Base-by-base conservation (phyloP, 2,888 invertebrate genomes). In the Minunthozetes semirufus region DNA sequence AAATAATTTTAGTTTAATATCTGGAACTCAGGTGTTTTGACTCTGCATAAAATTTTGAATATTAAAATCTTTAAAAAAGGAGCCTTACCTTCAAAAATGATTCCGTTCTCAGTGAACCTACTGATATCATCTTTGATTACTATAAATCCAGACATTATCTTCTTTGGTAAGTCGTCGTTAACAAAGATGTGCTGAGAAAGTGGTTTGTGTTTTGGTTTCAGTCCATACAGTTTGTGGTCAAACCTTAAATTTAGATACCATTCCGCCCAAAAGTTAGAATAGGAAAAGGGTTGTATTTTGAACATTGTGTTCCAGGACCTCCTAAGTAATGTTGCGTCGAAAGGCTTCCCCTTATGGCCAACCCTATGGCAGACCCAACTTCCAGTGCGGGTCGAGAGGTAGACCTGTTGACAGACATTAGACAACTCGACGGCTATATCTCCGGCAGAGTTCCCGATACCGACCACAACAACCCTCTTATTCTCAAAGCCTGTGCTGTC, bases 361-460 rank as follows among this genome's bases (percentile, higher is more conserved):
- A 84, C 82, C 19, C 84, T 80, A 76, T 83, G 82, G 61, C 84
- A 81, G 13, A 85, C 81, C 85, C 85, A 85, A 13, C 84, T 83
- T 4, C 85, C 85, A 22, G 84, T 79, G 0, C 85, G 80, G 0
- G 85, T 84, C 38, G 83, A 82, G 50, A 85, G 76, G 76, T 82
- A 84, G 1, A 76, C 27, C 81, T 81, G 3, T 76, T 66, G 22
- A 76, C 74, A 27, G 79, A 76, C 13, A 82, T 78, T 27, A 82
- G 82, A 80, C 25, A 84, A 78, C 72, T 83, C 83, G 2, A 83
- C 83, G 15, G 83, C 82, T 2, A 80, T 80, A 78, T 83, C 83
- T 0, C 81, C 82, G 0, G 82, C 84, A 1, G 85, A 85, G 77
- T 85, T 85, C 3, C 85, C 85, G 72, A 85, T 83, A 3, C 85